phyloP scores from a whole-genome alignment of 2,888 invertebrate genomes.

The Anorthoa munda region DNA sequence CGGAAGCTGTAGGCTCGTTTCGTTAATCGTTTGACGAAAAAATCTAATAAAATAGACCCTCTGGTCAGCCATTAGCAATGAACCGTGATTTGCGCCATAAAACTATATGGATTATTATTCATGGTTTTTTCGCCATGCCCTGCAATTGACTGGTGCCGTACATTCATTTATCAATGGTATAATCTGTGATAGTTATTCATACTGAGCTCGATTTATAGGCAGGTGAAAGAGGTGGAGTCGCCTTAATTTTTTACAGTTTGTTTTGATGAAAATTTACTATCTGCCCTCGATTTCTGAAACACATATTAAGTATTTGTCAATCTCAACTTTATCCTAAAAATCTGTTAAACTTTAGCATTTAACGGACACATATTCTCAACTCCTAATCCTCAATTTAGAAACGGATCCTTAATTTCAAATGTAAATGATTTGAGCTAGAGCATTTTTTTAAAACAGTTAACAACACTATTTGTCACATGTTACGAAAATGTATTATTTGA shows the following conservation, averaged over 20 bases:
- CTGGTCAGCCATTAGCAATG: constrained; percentile 83
- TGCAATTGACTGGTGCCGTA: constrained; percentile 81
- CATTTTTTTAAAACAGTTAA: too few species aligned
- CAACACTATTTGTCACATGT: too few species aligned
- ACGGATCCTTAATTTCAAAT: too few species aligned
- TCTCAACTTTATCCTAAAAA: too few species aligned
- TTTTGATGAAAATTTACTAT: not conserved
- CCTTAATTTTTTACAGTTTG: constrained; percentile 41
- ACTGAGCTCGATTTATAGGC: constrained; percentile 81
- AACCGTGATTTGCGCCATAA: constrained; percentile 83
- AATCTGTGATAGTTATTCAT: constrained; percentile 89
- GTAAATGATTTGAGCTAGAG: too few species aligned
- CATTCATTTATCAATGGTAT: constrained; percentile 87
- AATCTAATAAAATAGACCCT: constrained; percentile 79
- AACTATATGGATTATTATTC: constrained; percentile 86
- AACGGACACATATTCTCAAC: too few species aligned
- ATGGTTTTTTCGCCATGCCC: constrained; percentile 79
- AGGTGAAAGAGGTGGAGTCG: constrained; percentile 74
- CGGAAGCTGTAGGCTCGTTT: constrained; percentile 87
- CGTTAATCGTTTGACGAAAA: constrained; percentile 87
- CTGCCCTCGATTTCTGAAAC: too few species aligned
- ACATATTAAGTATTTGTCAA: too few species aligned
- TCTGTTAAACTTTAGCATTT: too few species aligned
- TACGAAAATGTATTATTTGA: too few species aligned
- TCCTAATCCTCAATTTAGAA: too few species aligned